Base-by-base conservation (phyloP, 2,888 invertebrate species). In the Limnephilus lunatus region DNA sequence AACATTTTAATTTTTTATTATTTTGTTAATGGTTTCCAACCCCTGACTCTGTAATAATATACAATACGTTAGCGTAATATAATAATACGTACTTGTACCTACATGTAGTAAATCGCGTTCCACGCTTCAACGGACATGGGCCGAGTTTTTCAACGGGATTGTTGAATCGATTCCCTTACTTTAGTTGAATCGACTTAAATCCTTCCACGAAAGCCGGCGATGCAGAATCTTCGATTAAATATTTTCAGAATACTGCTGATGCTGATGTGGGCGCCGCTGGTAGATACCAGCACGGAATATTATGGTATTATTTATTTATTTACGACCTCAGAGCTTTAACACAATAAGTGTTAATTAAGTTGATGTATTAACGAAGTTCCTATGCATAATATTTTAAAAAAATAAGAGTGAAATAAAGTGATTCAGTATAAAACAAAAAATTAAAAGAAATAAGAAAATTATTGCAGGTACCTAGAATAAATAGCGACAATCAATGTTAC, bases 131-230 rank as follows among this genome's bases (percentile, higher is more conserved):
- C 90, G 92, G 86, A 80, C 92, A 32, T 91, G 90, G 92, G 86
- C 92, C 92, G 89, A 85, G 92, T 93, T 92, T 92, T 93, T 93
- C 93, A 85, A 68, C 68, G n/a, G n/a, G 93, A 89, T 53, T 14
- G 81, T 82, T 80, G 85, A 48, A 68, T 90, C 68, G 68, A 80
- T 85, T 80, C 80, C 85, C 82, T 82, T 35, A 81, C 89, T 83
- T 90, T 90, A 90, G 81, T 90, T 83, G 83, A 83, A 81, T 81
- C 90, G 83, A 90, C 44, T 83, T 53, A 90, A 53, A 81, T 90
- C 82, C 81, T 85, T 90, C 86, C 86, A 48, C 88, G 68, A 48
- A 86, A 85, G 30, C 85, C 92, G 86, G 44, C 92, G 87, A 90
- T 68, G 90, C 90, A 90, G 82, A 87, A n/a, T 68, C 90, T 90